phyloP scores from a whole-genome alignment of 2,888 invertebrate genomes.

The Lissonota sp. region DNA sequence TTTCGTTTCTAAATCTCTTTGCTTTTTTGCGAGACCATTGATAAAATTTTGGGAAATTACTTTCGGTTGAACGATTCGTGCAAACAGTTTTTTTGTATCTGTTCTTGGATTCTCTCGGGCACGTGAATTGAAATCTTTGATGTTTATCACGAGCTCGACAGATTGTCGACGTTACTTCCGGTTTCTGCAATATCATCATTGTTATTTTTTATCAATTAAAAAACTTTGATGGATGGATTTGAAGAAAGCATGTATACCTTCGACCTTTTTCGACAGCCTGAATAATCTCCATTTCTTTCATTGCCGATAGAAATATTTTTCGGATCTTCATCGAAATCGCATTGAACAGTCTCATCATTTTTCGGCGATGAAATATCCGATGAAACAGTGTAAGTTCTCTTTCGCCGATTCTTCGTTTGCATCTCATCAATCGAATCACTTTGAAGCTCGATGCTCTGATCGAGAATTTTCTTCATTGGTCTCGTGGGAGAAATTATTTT shows the following conservation, averaged over 20 bases:
- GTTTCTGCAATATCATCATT: constrained; percentile 18
- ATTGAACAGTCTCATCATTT: background rate
- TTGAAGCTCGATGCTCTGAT: background rate
- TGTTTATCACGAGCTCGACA: background rate
- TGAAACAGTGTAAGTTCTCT: constrained; percentile 44
- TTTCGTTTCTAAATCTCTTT: background rate
- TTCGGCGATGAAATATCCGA: constrained; percentile 1
- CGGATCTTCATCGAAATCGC: constrained; percentile 3
- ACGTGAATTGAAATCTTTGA: background rate
- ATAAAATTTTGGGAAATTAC: constrained; percentile 10
- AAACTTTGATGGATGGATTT: background rate
- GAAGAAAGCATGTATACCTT: constrained; percentile 9
- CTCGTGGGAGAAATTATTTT: constrained; percentile 7
- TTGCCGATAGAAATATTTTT: constrained; percentile 5
- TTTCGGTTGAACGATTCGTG: constrained; percentile 12
- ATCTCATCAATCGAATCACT: constrained; percentile 6
- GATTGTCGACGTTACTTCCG: background rate
- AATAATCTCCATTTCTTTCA: background rate
- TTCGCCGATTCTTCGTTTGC: constrained; percentile 17
- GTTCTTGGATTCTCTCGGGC: background rate
- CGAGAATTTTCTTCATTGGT: background rate
- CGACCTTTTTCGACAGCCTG: background rate
- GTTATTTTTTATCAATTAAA: background rate
- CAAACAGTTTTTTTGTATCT: constrained; percentile 10
- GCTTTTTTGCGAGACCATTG: constrained; percentile 19